phyloP scores from a whole-genome alignment of 1,140 invertebrate species.

The Heliothis virescens region DNA sequence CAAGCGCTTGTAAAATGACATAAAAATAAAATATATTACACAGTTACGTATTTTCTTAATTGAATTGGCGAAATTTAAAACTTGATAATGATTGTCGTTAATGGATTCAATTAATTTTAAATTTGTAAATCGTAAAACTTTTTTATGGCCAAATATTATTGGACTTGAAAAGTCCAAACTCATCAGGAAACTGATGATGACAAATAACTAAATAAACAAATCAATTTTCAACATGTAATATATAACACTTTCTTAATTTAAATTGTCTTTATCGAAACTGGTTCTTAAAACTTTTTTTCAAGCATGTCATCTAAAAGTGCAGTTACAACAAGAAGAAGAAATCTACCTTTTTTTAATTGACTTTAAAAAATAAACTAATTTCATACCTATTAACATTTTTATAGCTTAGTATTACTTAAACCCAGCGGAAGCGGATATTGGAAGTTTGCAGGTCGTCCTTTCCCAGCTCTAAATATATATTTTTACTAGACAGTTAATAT shows the following conservation, averaged over 20 bases:
- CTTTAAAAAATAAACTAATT: not conserved
- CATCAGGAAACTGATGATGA: not conserved
- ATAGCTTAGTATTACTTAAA: not conserved
- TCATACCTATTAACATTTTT: constrained; percentile 10
- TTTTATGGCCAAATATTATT: constrained; percentile 1
- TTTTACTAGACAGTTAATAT: constrained; percentile 9
- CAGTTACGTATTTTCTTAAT: constrained; percentile 49
- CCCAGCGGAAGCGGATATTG: constrained; percentile 22
- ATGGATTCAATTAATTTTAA: constrained; percentile 32
- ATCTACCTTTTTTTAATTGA: not conserved
- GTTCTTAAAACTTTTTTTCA: no score
- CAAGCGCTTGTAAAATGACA: constrained; percentile 57
- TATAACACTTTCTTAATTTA: no score
- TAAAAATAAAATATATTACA: constrained; percentile 55
- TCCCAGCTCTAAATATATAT: constrained; percentile 21
- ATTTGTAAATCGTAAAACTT: constrained; percentile 14
- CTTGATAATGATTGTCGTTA: constrained; percentile 37
- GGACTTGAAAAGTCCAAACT: not conserved
- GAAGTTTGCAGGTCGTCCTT: constrained; percentile 19
- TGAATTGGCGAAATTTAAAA: constrained; percentile 27
- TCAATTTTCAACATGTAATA: not conserved
- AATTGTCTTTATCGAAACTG: no score
- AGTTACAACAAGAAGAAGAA: no score
- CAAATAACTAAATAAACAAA: not conserved
- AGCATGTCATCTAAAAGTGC: no score